Evolutionary conservation across 2,797 vertebrate species (phyloP), one percentile per base, ranked within the genome.

Genomic region (Pteronotus mesoamericanus): DNA sequence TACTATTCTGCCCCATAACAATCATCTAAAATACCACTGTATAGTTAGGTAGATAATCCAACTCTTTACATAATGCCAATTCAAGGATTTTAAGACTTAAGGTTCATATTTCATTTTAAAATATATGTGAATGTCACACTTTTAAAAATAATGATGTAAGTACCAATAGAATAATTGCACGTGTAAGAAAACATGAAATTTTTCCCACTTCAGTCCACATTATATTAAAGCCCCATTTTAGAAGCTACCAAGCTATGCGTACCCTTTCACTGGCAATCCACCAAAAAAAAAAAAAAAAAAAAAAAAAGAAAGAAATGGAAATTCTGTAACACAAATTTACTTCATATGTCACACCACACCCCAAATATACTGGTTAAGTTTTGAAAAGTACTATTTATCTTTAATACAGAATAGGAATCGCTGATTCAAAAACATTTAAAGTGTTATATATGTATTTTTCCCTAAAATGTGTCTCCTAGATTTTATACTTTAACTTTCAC

Each of bases 121-220:
- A 83, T 61, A 51, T 37, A 42, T 96, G 18, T 85, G 88, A 97
- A 79, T 59, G 55, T 19, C 53, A 91, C 59, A 64, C 26, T 91
- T 53, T 74, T 79, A 32, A 91, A 82, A 74, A 87, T 19, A 93
- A n/a, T 64, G 18, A 4, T 83, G 1, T 11, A 95, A 92, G 22
- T 53, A 87, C 53, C 37, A 97, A 91, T 0, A 83, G 14, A 87
- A 29, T 64, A 84, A 94, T 2, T 83, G 1, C 34, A 57, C 37
- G 5, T 21, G 1, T 84, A 86, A 95, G 32, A 88, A 94, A 72
- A 29, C 21, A 85, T 26, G 9, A 75, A 74, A 24, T 48, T 59
- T 42, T 91, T 6, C n/a, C 39, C 66, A 89, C 34, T 83, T 93
- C 11, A 74, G 44, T 39, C 26, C 57, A 4, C 34, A 21, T 57